Base-by-base conservation (phyloP, 2,113 vertebrate genomes). In the Pterocles orientalis region DNA sequence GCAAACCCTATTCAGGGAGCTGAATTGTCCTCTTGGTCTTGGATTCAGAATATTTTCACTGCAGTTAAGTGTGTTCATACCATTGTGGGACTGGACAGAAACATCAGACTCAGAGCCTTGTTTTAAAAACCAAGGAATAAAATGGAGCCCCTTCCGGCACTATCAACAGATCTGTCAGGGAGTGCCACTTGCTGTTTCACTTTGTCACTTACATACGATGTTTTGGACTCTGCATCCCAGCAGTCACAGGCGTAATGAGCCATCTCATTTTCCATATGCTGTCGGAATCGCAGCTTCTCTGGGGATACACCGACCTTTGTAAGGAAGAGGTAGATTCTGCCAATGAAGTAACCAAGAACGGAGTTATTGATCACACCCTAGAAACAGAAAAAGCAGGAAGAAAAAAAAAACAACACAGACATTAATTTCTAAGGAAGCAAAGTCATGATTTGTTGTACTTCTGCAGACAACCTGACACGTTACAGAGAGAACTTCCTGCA, bases 251-350 rank as follows among this genome's bases (percentile, higher is more conserved):
- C 99, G 4, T 99, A 99, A 88, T 99, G 99, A 92, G 99, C 99
- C 99, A 99, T 99, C 98, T 99, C 99, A 23, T 99, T 99, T 97
- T 99, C 99, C 99, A 99, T 99, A 94, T 99, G 99, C 98, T 99
- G 99, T 5, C 99, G 99, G 98, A 99, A 99, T 68, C 99, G 99
- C 88, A 99, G 98, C 95, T 99, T 99, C 70, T 99, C 99, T n/a
- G 99, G 98, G 92, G 99, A 98, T 4, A 99, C 96, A 10, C 99
- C 99, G 2, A 99, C 99, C 98, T 98, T 99, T 19, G 95, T 96
- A 73, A 99, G 99, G 98, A 99, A 99, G 98, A 99, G 99, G 98
- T 99, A 99, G 98, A 99, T 99, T 96, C 99, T 99, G 95, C 99
- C 99, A 31, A 99, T 99, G 98, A 99, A 99, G 97, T 99, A 99